Evolutionary conservation across 1,140 invertebrate species (phyloP).

Genomic region (Drosophila mojavensis): DNA sequence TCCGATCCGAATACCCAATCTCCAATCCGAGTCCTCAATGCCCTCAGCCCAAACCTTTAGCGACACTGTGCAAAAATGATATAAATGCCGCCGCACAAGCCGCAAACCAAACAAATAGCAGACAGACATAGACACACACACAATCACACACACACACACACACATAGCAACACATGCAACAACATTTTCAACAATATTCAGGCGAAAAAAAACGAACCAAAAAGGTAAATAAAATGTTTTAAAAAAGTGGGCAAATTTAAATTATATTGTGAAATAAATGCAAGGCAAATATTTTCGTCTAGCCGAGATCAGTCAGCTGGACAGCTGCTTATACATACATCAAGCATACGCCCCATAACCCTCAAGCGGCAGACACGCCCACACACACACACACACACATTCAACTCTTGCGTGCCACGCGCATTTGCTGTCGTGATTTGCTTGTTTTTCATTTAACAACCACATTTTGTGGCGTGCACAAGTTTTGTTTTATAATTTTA

Average conservation of each 20-base stretch:
- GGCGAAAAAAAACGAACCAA: constrained; percentile 14
- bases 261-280: constrained; percentile 72
- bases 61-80: constrained; percentile 62
- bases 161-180: constrained; percentile 29
- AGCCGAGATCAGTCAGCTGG: constrained; percentile 56
- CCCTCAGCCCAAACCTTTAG: no score
- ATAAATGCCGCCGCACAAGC: constrained; percentile 75
- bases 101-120: constrained; percentile 72
- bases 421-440: constrained; percentile 55
- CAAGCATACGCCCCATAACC: constrained; percentile 5
- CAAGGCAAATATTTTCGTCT: constrained; percentile 80
- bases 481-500: constrained; percentile 78
- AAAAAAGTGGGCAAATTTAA: constrained; percentile 39
- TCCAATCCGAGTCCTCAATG: not conserved
- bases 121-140: constrained; percentile 34
- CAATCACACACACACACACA: constrained; percentile 34
- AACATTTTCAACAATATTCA: constrained; percentile 46
- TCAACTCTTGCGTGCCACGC: not conserved
- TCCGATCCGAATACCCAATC: not conserved
- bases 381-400: not conserved
- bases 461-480: constrained; percentile 62
- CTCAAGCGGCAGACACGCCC: not conserved
- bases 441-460: constrained; percentile 74
- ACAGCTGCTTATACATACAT: constrained; percentile 27
- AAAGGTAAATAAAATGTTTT: constrained; percentile 24